Evolutionary conservation across 2,888 invertebrate genomes (phyloP).

Genomic region (Cephus runcator): DNA sequence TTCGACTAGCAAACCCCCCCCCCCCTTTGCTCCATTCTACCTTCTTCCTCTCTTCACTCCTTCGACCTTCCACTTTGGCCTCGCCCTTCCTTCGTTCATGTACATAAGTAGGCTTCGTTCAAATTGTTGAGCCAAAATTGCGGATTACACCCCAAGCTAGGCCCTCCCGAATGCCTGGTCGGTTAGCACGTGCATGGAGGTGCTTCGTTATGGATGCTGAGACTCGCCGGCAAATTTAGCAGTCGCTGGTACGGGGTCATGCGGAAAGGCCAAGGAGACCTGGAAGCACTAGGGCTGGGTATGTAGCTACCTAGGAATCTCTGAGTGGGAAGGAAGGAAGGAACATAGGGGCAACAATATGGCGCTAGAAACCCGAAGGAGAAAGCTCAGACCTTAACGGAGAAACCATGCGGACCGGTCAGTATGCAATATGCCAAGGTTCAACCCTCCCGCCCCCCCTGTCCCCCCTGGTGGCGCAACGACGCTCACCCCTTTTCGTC

Average conservation of each 20-base stretch:
- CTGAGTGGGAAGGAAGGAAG: slow-evolving; percentile 32
- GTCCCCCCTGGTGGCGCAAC: slow-evolving; percentile 25
- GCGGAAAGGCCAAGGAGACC: slow-evolving; percentile 5
- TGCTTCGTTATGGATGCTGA: slow-evolving; percentile 48
- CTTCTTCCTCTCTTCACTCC: neutral
- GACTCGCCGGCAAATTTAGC: slow-evolving; percentile 21
- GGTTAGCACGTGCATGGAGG: neutral
- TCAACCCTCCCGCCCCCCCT: slow-evolving; percentile 27
- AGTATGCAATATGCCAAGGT: slow-evolving; percentile 64
- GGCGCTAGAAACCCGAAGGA: slow-evolving; percentile 46
- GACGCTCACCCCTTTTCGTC: slow-evolving; percentile 29
- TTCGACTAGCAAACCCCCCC: neutral
- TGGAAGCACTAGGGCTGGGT: neutral
- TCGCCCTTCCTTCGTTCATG: neutral
- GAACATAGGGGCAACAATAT: slow-evolving; percentile 62
- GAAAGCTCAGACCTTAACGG: neutral
- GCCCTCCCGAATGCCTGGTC: neutral
- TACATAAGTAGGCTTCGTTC: neutral
- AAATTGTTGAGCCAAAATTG: neutral
- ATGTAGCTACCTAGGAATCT: neutral
- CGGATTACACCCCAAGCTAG: neutral
- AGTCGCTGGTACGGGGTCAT: neutral
- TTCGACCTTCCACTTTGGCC: neutral
- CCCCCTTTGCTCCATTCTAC: neutral
- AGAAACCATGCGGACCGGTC: slow-evolving; percentile 52